These are phyloP conservation scores for Odontamblyopus lacepedii DNA, from an alignment of 2,797 vertebrate species.

Conservation along the genomic window DNA sequence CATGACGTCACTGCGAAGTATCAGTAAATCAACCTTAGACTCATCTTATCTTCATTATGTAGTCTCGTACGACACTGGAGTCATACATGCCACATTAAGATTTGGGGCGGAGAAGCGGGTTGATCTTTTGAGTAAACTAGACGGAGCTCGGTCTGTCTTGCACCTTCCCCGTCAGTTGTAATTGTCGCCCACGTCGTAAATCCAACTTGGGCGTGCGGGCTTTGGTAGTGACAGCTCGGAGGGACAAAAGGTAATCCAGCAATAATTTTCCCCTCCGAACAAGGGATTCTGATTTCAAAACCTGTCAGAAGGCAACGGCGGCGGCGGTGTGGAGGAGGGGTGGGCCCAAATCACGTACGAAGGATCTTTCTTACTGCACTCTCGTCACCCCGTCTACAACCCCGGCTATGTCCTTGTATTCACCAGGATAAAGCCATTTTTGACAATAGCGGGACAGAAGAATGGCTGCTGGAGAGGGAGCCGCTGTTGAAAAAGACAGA, in stretches of 20 bases:
- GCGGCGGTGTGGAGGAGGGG: slow-evolving; percentile 27
- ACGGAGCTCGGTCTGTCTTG: slow-evolving; percentile 9
- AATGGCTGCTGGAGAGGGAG: slow-evolving; percentile 22
- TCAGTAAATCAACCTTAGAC: not conserved
- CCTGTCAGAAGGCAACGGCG: slow-evolving; percentile 10
- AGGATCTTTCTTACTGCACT: slow-evolving; percentile 30
- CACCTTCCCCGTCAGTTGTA: slow-evolving; percentile 10
- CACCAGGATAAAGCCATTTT: slow-evolving; percentile 52
- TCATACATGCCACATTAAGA: slow-evolving; percentile 38
- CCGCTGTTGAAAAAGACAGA: slow-evolving; percentile 38
- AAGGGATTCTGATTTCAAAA: slow-evolving; percentile 64
- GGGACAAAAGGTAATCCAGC: slow-evolving; percentile 63
- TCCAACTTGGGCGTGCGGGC: slow-evolving; percentile 24
- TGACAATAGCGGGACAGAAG: slow-evolving; percentile 47
- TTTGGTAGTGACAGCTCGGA: slow-evolving; percentile 38
- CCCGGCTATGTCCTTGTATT: slow-evolving; percentile 58
- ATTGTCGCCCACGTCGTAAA: slow-evolving; percentile 35
- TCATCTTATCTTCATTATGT: not conserved
- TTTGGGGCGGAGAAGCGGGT: not conserved
- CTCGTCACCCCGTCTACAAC: slow-evolving; percentile 35
- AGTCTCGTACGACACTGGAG: not conserved
- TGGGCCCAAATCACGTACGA: slow-evolving; percentile 42
- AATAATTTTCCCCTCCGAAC: slow-evolving; percentile 60
- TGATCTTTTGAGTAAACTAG: slow-evolving; percentile 34
- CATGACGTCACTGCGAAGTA: no score